Conservation (phyloP, 2,113 vertebrate species). For the Tautogolabrus adspersus region DNA sequence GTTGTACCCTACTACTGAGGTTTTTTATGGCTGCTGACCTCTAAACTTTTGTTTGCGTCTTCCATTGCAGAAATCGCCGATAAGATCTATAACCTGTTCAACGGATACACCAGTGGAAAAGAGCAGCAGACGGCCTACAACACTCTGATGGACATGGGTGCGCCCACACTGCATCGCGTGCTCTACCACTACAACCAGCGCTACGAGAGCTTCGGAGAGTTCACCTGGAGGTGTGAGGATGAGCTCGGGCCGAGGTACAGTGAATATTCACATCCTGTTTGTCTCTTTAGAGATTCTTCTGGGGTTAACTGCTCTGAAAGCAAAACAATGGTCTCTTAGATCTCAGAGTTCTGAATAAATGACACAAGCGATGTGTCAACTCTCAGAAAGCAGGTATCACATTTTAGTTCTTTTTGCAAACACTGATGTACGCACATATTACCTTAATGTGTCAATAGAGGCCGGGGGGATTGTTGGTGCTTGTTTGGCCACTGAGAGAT, state of each 20-base stretch:
- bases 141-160: conserved; percentile 94
- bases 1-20: neutral
- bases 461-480: no score
- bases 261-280: neutral
- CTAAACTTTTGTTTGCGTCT: neutral
- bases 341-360: no score
- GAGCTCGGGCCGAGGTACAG: conserved; percentile 96
- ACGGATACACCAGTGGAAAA: conserved; percentile 97
- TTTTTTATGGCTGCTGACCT: neutral
- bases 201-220: conserved; percentile 98
- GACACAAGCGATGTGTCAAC: no score
- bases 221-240: conserved; percentile 98
- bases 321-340: no score
- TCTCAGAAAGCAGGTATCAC: no score
- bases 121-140: conserved; percentile 99
- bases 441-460: no score
- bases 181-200: conserved; percentile 98
- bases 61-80: conserved; percentile 92
- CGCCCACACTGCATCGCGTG: conserved; percentile 94
- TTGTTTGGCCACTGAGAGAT: no score
- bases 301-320: neutral
- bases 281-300: no score
- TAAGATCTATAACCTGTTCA: conserved; percentile 99
- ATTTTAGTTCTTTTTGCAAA: no score
- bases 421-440: no score